These are phyloP conservation scores for Malaclemys terrapin DNA, from an alignment of 2,113 vertebrate genomes.

Conservation along the genomic window DNA sequence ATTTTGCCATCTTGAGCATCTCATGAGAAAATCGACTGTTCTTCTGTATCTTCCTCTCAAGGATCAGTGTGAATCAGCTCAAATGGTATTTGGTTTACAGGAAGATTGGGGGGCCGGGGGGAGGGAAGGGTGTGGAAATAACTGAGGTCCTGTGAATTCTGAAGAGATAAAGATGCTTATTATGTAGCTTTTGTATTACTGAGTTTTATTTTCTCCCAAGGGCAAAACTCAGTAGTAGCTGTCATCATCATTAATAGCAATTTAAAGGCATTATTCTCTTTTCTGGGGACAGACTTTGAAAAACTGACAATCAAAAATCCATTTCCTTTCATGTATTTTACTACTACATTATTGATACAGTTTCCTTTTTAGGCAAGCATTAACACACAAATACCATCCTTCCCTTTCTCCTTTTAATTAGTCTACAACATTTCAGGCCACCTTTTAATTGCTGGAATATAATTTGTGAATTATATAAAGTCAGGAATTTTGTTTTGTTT, in stretches of 20 bases:
- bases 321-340: conserved; percentile 67
- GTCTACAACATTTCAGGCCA: neutral
- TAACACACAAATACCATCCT: conserved; percentile 37
- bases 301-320: conserved; percentile 59
- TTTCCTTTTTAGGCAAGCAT: conserved; percentile 24
- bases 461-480: neutral
- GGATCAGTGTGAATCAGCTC: conserved; percentile 38
- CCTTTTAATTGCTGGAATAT: neutral
- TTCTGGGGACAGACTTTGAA: conserved; percentile 39
- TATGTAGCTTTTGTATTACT: neutral
- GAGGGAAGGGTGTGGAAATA: neutral
- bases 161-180: conserved; percentile 52
- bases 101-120: neutral
- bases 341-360: conserved; percentile 60
- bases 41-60: neutral
- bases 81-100: conserved; percentile 51
- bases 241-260: conserved; percentile 4
- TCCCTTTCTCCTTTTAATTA: conserved; percentile 49
- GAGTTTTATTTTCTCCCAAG: conserved; percentile 53
- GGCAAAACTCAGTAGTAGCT: conserved; percentile 18
- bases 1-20: conserved; percentile 58
- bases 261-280: conserved; percentile 46
- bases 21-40: conserved; percentile 50
- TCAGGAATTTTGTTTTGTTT: neutral
- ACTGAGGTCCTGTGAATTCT: neutral